Base-by-base conservation (phyloP, 2,113 vertebrate species). In the Campylomormyrus tamandua region DNA sequence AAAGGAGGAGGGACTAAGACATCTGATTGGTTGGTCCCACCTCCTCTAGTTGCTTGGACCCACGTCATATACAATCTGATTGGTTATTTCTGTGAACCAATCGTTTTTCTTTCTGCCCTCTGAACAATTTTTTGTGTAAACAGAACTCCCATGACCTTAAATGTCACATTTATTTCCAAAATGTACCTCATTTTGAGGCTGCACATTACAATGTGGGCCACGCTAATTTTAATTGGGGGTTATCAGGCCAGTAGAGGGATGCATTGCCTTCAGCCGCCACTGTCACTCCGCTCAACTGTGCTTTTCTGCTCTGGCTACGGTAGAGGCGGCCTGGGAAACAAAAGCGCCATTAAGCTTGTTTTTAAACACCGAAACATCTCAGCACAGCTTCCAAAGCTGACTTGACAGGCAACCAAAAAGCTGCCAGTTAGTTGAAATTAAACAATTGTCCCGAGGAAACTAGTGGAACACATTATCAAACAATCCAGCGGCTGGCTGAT, bases 321-420 rank as follows among this genome's bases (percentile, higher is more conserved):
- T 93, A 89, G 90, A 66, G 91, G 94, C 91, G 91, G 91, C 91
- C 87, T 83, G 90, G 91, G 91, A 92, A 92, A 92, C 90, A 90
- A 94, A 94, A 91, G 90, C 93, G 90, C 92, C 93, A 93, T 92
- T 91, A 91, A 89, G 85, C 83, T 84, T 93, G 94, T 91, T 95
- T 94, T 94, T 89, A 89, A 84, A 93, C 93, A 93, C 92, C 91
- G 89, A 89, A 93, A 93, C 90, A 92, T 93, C 91, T 94, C 92
- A 90, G 91, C 91, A 84, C 83, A 85, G 90, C 88, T 91, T 88
- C 90, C 91, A 92, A 93, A 94, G 90, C 93, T 89, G 89, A 93
- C 91, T 92, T 93, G 93, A 94, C 94, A 93, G 91, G 70, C 91
- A 84, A 87, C 89, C 70, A 92, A 89, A 91, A 93, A 93, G 89